phyloP scores from a whole-genome alignment of 2,797 vertebrate genomes.

The Enteromius thamalakanensis region DNA sequence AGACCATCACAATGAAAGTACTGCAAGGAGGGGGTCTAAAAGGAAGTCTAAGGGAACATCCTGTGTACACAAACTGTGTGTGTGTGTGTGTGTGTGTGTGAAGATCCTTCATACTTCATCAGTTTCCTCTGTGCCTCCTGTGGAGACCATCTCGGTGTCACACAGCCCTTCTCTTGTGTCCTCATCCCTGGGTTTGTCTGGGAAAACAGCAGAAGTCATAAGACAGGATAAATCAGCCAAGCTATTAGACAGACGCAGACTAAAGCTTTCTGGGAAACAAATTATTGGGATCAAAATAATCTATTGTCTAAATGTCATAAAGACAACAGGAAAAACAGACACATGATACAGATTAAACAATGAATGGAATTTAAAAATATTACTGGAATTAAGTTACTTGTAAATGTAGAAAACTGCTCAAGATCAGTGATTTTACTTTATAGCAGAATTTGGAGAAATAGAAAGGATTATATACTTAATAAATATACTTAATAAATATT shows the following conservation, averaged over 20 bases:
- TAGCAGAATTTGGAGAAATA: background rate
- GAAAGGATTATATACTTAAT: background rate
- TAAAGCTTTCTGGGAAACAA: background rate
- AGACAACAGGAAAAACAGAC: background rate
- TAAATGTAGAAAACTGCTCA: background rate
- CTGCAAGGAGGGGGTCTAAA: conserved; percentile 41
- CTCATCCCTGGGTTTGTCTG: conserved; percentile 80
- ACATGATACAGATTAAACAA: background rate
- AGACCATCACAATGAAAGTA: conserved; percentile 41
- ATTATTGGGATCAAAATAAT: conserved; percentile 5
- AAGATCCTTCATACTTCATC: conserved; percentile 72
- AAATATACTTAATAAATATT: too few species aligned
- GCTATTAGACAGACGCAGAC: background rate
- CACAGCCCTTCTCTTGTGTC: conserved; percentile 79
- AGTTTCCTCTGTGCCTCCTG: conserved; percentile 69
- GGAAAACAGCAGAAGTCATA: conserved; percentile 15
- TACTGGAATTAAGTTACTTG: background rate
- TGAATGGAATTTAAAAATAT: background rate
- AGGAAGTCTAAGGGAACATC: conserved; percentile 78
- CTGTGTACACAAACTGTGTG: conserved; percentile 63
- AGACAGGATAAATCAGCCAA: background rate
- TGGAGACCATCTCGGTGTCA: conserved; percentile 75
- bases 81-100: conserved; percentile 56
- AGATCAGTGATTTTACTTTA: background rate
- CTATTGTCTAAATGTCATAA: background rate